Base-by-base conservation (phyloP, 2,888 invertebrate species). In the Platerodrilus igneus region DNA sequence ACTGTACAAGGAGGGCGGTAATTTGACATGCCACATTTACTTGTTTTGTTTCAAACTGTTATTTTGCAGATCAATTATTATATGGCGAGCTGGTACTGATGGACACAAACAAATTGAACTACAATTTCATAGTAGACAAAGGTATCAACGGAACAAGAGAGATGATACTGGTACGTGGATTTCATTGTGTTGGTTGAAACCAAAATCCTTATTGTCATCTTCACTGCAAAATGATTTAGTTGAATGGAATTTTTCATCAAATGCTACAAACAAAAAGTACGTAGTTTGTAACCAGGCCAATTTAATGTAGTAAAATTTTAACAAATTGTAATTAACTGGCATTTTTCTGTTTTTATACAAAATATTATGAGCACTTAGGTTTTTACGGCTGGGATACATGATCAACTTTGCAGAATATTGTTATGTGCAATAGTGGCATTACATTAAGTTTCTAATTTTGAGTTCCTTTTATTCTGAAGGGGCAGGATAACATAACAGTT, bases 21-120 rank as follows among this genome's bases (percentile, higher is more conserved):
- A 57, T 62, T 36, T 51, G 60, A 33, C 3, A 16, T n/a, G n/a
- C 9, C 14, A 9, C 17, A 4, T 10, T 10, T 14, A 23, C 19
- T 33, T 33, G 29, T 44, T 20, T 22, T 25, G 29, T 15, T 11
- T 32, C 33, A 31, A n/a, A 27, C 28, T 34, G 17, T 35, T 25
- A 42, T 41, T 23, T 47, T 50, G 20, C 37, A 78, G 80, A 19
- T 67, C 67, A 30, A 66, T 83, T 29, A 74, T 72, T 47, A 71
- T 84, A 40, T 83, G 83, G 82, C 74, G 77, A 22, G 79, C 80
- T 41, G 71, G 77, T 10, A 76, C 77, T 5, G 81, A 80, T 58
- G 76, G 76, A 4, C 60, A 72, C 46, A 66, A 67, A 50, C 69
- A 75, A 55, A 56, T 58, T 5, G 61, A 63, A 31, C 49, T 74